phyloP scores from a whole-genome alignment of 2,797 vertebrate species.

The Poeciliopsis gracilis region DNA sequence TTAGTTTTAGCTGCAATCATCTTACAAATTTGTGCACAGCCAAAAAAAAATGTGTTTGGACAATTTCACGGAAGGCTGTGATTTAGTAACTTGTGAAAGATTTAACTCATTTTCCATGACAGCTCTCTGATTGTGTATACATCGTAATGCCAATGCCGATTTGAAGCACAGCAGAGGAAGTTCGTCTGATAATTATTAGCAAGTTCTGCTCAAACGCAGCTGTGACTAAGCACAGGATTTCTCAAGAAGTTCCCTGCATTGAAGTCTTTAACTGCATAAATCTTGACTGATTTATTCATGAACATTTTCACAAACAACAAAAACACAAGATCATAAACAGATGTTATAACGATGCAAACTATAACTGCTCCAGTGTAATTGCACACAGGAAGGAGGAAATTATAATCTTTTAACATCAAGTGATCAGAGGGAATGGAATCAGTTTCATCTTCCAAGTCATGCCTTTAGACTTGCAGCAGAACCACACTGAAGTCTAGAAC shows the following conservation, averaged over 20 bases:
- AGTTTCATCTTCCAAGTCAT: not conserved
- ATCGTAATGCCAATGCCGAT: not conserved
- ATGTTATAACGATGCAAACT: not conserved
- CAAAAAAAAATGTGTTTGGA: not conserved
- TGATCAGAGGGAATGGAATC: not conserved
- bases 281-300: not conserved
- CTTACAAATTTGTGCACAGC: not conserved
- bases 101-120: not conserved
- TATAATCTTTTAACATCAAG: too few relatives aligned
- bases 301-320: not conserved
- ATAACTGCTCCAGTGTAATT: not conserved
- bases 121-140: conserved; percentile 1
- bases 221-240: not conserved
- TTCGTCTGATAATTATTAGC: not conserved
- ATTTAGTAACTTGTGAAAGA: not conserved
- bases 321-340: not conserved
- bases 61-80: not conserved
- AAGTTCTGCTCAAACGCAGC: not conserved
- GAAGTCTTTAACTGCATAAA: not conserved
- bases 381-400: not conserved
- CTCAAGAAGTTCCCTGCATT: not conserved
- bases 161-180: not conserved
- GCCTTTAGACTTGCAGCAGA: not conserved
- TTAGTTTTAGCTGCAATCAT: not conserved
- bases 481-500: not conserved